Percentiles rank a stretch among this genome's conserved stretches.
Evolutionary conservation across 2,888 invertebrate genomes (phyloP).

Genomic region (Epinotia bilunana): DNA sequence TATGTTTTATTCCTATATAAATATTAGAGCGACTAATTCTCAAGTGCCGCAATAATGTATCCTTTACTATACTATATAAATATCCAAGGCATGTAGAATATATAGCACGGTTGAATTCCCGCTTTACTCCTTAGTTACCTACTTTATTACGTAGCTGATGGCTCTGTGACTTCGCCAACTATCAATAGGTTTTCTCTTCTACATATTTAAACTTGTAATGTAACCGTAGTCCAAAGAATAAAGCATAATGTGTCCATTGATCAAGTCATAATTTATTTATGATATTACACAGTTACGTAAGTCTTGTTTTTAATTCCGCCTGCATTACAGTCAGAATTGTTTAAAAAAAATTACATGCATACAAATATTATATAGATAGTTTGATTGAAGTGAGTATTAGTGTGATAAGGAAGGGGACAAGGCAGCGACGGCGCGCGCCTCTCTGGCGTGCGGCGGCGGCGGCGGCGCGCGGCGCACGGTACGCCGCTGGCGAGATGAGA

Average conservation of each 20-base stretch:
- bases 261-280: slow-evolving; percentile 41
- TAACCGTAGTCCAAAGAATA: slow-evolving; percentile 44
- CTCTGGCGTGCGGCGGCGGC: not conserved
- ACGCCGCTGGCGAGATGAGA: not conserved
- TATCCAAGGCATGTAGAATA: slow-evolving; percentile 31
- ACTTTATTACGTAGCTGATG: slow-evolving; percentile 18
- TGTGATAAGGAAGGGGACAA: not conserved
- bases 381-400: not conserved
- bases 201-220: slow-evolving; percentile 39
- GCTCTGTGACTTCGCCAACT: slow-evolving; percentile 16
- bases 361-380: not conserved
- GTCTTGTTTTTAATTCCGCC: slow-evolving; percentile 35
- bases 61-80: slow-evolving; percentile 15
- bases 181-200: slow-evolving; percentile 26
- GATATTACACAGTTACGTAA: slow-evolving; percentile 28
- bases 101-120: slow-evolving; percentile 12
- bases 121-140: slow-evolving; percentile 10
- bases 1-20: not conserved
- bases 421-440: not conserved
- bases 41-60: slow-evolving; percentile 40
- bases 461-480: slow-evolving; percentile 42
- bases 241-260: slow-evolving; percentile 42
- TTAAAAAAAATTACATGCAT: not conserved
- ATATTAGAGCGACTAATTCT: not conserved
- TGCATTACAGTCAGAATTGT: not conserved